These are phyloP conservation scores for Pseudoatta argentina DNA, from an alignment of 1,140 invertebrate species.

Conservation along the genomic window DNA sequence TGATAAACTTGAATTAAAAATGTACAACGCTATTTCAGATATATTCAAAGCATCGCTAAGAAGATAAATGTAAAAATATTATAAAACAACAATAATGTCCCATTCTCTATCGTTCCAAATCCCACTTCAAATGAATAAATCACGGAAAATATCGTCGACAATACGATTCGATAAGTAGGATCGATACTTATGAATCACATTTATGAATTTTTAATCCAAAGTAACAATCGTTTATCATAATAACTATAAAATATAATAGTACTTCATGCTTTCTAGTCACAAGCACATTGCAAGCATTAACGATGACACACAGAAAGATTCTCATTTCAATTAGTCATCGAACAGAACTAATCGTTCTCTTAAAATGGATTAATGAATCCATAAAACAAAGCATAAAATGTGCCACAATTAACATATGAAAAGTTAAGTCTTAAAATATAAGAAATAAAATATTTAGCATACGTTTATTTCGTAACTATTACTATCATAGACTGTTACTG, in stretches of 20 bases:
- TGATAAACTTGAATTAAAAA: not conserved
- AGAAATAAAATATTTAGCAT: not conserved
- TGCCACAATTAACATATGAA: not conserved
- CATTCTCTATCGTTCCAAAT: not conserved
- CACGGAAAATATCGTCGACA: not conserved
- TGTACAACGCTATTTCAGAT: not conserved
- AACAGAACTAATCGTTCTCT: not conserved
- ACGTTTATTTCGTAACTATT: not conserved
- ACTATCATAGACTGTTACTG: not conserved
- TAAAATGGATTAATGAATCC: not conserved
- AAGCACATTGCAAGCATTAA: not conserved
- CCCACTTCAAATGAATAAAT: not conserved
- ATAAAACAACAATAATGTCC: not conserved
- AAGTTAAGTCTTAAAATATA: not conserved
- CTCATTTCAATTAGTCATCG: not conserved
- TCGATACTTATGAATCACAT: not conserved
- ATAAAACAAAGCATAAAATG: not conserved
- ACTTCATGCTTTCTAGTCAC: not conserved
- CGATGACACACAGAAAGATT: not conserved
- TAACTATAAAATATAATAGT: not conserved
- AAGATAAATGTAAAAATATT: slow-evolving; percentile 6
- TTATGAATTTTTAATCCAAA: not conserved
- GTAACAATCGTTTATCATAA: not conserved
- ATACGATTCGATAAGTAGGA: not conserved
- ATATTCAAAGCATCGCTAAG: not conserved